Conservation (phyloP, 2,797 vertebrate genomes). For the Acrossocheilus wenchowensis region DNA sequence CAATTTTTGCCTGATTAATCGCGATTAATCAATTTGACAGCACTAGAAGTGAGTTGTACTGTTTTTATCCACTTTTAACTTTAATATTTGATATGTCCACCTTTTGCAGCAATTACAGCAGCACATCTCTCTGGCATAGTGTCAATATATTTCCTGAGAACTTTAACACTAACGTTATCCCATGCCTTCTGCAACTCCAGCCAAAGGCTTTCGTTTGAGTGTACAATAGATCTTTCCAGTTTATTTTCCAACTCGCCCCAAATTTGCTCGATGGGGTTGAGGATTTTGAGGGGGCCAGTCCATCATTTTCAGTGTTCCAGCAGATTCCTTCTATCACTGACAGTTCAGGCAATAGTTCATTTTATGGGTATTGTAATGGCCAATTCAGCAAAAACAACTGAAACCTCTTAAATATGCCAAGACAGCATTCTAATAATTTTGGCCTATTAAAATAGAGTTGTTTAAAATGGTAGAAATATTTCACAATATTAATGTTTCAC, state of each 20-base stretch:
- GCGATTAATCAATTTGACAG: too few species aligned
- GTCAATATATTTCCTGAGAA: too few species aligned
- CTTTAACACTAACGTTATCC: too few species aligned
- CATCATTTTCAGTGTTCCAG: not conserved
- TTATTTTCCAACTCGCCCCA: not conserved
- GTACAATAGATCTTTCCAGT: not conserved
- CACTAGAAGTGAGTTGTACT: too few species aligned
- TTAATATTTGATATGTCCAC: too few species aligned
- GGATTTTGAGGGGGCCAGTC: not conserved
- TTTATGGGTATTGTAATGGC: not conserved
- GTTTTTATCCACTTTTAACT: too few species aligned
- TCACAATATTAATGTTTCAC: not conserved
- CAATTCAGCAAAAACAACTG: too few species aligned
- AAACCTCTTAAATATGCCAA: not conserved
- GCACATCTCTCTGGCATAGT: too few species aligned
- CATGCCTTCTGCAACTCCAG: not conserved
- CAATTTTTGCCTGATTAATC: too few species aligned
- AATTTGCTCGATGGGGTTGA: not conserved
- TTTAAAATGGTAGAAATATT: not conserved
- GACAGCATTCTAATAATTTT: not conserved
- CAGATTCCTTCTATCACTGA: not conserved
- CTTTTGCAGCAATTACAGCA: too few species aligned
- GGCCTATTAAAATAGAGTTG: not conserved
- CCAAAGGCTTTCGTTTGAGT: not conserved
- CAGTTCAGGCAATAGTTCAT: not conserved